Percentiles rank a stretch among this genome's conserved stretches.
Evolutionary conservation across 2,797 vertebrate species (phyloP).

Genomic region (Acanthopagrus latus): DNA sequence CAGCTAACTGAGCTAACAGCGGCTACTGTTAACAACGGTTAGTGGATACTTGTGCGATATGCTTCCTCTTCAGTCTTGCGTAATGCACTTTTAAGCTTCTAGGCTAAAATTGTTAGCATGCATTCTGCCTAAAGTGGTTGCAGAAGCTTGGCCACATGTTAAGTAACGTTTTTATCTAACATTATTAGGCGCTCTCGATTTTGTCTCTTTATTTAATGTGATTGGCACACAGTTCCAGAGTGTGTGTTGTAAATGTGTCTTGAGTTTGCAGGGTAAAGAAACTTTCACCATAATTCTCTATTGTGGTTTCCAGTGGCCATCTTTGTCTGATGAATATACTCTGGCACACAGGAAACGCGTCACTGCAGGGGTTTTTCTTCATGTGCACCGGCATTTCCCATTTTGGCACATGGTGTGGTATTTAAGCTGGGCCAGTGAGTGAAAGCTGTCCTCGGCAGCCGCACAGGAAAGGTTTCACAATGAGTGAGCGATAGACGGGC

Average conservation of each 20-base stretch:
- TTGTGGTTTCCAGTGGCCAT: conserved; percentile 50
- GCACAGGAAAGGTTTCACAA: conserved; percentile 71
- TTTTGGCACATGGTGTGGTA: conserved; percentile 58
- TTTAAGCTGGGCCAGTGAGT: conserved; percentile 62
- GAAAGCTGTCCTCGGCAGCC: conserved; percentile 66
- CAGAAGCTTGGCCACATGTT: no score
- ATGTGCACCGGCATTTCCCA: conserved; percentile 73
- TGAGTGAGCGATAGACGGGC: conserved; percentile 59
- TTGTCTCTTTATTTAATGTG: neutral
- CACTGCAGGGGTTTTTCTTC: conserved; percentile 60
- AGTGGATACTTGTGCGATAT: no score
- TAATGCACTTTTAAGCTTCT: no score
- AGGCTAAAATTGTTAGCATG: no score
- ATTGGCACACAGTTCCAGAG: neutral
- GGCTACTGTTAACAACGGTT: no score
- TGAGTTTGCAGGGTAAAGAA: neutral
- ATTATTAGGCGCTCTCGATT: neutral
- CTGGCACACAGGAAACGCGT: conserved; percentile 59
- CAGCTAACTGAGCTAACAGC: no score
- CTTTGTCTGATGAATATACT: conserved; percentile 56
- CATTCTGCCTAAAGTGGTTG: no score
- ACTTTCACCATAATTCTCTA: conserved; percentile 4
- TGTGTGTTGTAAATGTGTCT: neutral
- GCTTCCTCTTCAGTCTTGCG: no score
- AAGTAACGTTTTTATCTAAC: no score